Percentiles rank a stretch among this genome's conserved stretches.
Evolutionary conservation across 2,113 vertebrate species (phyloP).

Genomic region (Panthera leo): DNA sequence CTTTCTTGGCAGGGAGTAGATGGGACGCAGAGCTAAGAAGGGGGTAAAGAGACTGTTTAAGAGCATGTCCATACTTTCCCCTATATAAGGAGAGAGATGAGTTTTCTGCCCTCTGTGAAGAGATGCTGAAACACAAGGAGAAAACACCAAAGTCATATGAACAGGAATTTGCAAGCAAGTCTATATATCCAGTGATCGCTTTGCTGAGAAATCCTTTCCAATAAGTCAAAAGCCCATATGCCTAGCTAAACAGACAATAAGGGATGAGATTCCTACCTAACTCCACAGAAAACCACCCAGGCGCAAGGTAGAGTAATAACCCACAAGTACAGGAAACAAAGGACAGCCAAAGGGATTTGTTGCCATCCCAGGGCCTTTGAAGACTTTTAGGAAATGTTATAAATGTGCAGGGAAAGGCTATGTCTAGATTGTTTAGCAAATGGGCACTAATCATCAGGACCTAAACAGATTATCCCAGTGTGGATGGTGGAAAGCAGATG

Average conservation of each 20-base stretch:
- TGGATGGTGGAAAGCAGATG: slow-evolving; percentile 57
- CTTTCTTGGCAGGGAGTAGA: neutral
- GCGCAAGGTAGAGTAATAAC: neutral
- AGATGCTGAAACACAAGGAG: neutral
- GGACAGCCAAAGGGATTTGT: neutral
- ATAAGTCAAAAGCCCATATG: neutral
- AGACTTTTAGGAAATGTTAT: neutral
- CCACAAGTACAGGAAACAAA: neutral
- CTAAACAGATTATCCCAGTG: neutral
- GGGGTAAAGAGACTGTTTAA: neutral
- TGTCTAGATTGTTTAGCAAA: neutral
- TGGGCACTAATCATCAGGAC: neutral
- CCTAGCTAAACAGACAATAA: neutral
- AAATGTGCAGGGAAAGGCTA: neutral
- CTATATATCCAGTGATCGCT: neutral
- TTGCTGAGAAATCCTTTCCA: neutral
- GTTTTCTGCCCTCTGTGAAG: neutral
- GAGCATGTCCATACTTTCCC: neutral
- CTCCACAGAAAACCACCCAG: neutral
- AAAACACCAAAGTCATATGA: neutral
- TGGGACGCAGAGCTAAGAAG: fast-evolving
- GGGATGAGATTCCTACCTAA: too few relatives aligned
- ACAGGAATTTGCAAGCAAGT: neutral
- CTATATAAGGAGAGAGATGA: neutral
- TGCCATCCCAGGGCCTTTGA: too few relatives aligned